Base-by-base conservation (phyloP, 2,797 vertebrate genomes). In the Galagoides demidoff region DNA sequence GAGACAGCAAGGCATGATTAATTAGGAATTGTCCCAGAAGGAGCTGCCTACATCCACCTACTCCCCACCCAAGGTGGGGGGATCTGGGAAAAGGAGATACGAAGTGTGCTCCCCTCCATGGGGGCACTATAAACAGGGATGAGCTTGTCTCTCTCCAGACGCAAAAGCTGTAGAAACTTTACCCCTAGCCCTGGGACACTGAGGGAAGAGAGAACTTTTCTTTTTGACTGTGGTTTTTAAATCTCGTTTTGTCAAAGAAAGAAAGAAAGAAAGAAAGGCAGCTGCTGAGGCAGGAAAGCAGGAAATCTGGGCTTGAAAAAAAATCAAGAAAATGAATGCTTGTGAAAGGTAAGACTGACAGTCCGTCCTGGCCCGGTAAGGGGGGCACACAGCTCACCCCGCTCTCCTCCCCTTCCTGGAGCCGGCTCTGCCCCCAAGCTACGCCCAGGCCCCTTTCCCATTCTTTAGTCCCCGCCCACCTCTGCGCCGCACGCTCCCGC, bases 321-420 rank as follows among this genome's bases (percentile, higher is more conserved):
- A 95, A 96, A 93, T 88, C 78, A 61, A 89, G 92, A 93, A 95
- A 95, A 93, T 66, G 7, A 63, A 85, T 64, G 79, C 37, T 85
- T 49, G 55, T 63, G 83, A 55, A 71, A 73, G 55, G 31, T 37
- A 94, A 71, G 55, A 49, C n/a, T 0, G 27, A 39, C 39, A 17
- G 37, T 5, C 20, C 13, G 29, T 1, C 16, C 22, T 17, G 55
- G 85, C 43, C 77, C 25, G 6, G 52, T 29, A 25, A 5, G 29
- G 49, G 55, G 22, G 59, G 6, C 20, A 7, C 5, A 3, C 10
- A 31, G 66, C 34, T 59, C 13, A 9, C 34, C 8, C 0, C 0
- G 1, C 22, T 27, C 31, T 55, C 59, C 25, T 27, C 25, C 4
- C 12, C 55, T 37, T n/a, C 27, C 64, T 22, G 66, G 31, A 17